phyloP scores from a whole-genome alignment of 2,113 vertebrate species.

The Elgaria multicarinata region DNA sequence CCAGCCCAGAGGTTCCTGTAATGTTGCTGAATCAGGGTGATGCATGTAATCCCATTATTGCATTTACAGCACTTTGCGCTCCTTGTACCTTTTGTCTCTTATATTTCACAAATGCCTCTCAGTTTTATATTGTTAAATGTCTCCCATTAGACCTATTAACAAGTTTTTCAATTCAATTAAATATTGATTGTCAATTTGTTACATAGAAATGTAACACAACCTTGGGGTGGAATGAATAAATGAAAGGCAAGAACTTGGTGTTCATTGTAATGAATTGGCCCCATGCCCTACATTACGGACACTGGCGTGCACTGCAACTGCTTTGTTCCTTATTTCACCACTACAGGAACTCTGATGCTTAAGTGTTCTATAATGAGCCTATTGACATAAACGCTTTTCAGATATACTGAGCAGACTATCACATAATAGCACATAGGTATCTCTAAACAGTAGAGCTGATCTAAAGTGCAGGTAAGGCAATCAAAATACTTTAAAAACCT shows the following conservation, averaged over 20 bases:
- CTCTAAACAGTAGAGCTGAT: constrained; percentile 23
- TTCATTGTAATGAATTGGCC: constrained; percentile 39
- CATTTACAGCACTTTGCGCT: neutral
- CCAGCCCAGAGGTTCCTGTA: constrained; percentile 30
- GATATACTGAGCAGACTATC: constrained; percentile 42
- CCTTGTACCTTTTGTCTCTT: constrained; percentile 30
- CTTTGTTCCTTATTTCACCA: constrained; percentile 45
- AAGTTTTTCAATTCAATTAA: constrained; percentile 45
- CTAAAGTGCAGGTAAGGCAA: constrained; percentile 19
- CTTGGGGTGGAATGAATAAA: constrained; percentile 44
- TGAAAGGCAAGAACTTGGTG: constrained; percentile 25
- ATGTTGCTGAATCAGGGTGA: neutral
- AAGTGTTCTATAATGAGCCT: constrained; percentile 43
- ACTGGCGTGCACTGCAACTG: constrained; percentile 26
- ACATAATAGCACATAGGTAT: constrained; percentile 15
- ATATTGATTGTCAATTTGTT: constrained; percentile 39
- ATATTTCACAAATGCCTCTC: constrained; percentile 2
- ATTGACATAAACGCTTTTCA: constrained; percentile 45
- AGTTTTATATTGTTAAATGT: constrained; percentile 24
- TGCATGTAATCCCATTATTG: constrained; percentile 24
- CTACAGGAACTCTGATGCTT: constrained; percentile 37
- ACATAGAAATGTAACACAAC: constrained; percentile 44
- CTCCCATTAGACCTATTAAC: constrained; percentile 15
- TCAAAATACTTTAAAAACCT: constrained; percentile 25
- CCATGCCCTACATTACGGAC: constrained; percentile 32